Conservation (phyloP, 2,888 invertebrate species). For the Cryptocephalus primarius region DNA sequence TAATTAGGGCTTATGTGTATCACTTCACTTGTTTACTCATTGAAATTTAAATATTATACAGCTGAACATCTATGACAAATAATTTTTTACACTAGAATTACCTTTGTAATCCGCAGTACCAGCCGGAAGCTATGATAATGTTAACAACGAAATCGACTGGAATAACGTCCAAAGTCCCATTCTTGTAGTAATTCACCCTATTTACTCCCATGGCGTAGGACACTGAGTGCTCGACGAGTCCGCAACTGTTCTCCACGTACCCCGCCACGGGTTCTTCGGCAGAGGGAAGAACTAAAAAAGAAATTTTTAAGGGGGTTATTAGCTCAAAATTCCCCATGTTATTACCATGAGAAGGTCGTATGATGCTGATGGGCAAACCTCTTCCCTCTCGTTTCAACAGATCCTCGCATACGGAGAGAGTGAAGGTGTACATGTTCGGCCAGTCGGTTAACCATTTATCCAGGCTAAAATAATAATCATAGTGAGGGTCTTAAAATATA, state of each 20-base stretch:
- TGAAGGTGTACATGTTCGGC: constrained; percentile 65
- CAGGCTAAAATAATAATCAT: constrained; percentile 9
- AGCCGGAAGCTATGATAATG: constrained; percentile 50
- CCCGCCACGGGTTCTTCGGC: constrained; percentile 33
- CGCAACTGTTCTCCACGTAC: constrained; percentile 41
- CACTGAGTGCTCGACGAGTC: constrained; percentile 16
- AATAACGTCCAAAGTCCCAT: constrained; percentile 58
- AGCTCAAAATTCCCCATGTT: too few relatives aligned
- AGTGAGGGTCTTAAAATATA: background rate
- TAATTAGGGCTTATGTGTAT: too few relatives aligned
- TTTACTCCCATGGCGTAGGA: constrained; percentile 18
- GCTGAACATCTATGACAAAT: too few relatives aligned
- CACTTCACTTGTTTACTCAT: too few relatives aligned
- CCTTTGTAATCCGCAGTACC: constrained; percentile 16
- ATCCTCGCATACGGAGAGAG: constrained; percentile 61
- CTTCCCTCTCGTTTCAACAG: constrained; percentile 42
- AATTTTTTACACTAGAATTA: too few relatives aligned
- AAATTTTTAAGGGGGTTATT: background rate
- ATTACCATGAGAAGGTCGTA: constrained; percentile 51
- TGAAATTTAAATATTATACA: too few relatives aligned
- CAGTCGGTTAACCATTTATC: constrained; percentile 41
- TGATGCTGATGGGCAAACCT: constrained; percentile 52
- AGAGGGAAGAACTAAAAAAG: constrained; percentile 20
- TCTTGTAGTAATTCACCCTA: constrained; percentile 50
- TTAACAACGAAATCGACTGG: constrained; percentile 73